A percentile compares a stretch with the other conserved stretches of the same genome.
Evolutionary conservation across 2,797 vertebrate species (phyloP).

Genomic region (Platalea minor): DNA sequence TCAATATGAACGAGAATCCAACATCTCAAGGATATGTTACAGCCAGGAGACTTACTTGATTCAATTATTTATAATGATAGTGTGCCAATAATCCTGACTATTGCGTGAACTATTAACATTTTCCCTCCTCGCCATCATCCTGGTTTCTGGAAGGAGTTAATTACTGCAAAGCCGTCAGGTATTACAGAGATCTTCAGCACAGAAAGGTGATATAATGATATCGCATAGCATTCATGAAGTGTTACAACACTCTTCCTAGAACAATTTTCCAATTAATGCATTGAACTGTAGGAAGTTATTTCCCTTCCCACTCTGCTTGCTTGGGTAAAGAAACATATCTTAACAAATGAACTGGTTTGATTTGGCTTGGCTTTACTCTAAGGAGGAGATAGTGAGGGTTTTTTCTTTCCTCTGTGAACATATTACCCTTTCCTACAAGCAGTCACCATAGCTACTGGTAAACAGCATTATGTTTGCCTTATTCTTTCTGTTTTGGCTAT

Average conservation of each 20-base stretch:
- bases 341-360: not conserved
- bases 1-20: slow-evolving; percentile 51
- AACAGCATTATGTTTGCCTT: slow-evolving; percentile 8
- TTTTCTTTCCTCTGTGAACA: not conserved
- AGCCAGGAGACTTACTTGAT: slow-evolving; percentile 35
- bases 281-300: not conserved
- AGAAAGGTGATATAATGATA: not conserved
- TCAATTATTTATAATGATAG: slow-evolving; percentile 60
- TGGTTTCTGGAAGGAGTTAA: slow-evolving; percentile 36
- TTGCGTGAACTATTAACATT: slow-evolving; percentile 56
- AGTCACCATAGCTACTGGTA: slow-evolving; percentile 37
- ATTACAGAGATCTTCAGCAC: not conserved
- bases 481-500: not conserved
- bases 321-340: not conserved
- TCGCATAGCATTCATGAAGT: not conserved
- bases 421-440: not conserved
- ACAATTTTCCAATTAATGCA: not conserved
- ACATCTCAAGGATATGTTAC: slow-evolving; percentile 34
- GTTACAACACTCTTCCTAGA: not conserved
- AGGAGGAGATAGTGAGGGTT: not conserved
- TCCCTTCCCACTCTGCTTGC: not conserved
- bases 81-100: slow-evolving; percentile 44
- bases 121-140: slow-evolving; percentile 14
- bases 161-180: slow-evolving; percentile 16
- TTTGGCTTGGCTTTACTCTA: not conserved